phyloP scores from a whole-genome alignment of 1,140 invertebrate species.

The Popillia japonica region DNA sequence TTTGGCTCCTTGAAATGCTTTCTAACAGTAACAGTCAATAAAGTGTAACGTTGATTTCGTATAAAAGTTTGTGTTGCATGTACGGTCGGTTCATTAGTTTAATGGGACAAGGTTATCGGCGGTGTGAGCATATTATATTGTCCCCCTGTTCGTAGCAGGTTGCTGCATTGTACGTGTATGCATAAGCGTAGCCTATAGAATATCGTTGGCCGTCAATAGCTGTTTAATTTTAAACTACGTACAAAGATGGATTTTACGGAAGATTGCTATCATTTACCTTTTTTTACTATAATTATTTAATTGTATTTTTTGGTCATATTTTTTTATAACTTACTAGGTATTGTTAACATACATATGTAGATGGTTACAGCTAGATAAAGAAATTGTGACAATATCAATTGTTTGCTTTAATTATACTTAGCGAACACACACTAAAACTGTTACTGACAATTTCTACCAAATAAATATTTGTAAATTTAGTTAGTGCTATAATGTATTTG shows the following conservation, averaged over 20 bases:
- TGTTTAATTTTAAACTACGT: not conserved
- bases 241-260: not conserved
- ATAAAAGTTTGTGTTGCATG: constrained; percentile 26
- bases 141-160: not conserved
- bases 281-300: no score
- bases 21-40: not conserved
- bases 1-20: not conserved
- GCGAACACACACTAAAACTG: no score
- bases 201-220: not conserved
- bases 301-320: no score
- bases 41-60: constrained; percentile 23
- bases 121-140: constrained; percentile 4
- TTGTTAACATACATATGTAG: no score
- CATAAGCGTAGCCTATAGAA: not conserved
- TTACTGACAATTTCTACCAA: not conserved
- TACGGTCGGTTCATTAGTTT: constrained; percentile 13
- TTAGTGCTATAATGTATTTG: no score
- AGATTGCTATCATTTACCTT: no score
- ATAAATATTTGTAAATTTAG: not conserved
- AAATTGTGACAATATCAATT: not conserved
- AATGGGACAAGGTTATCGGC: constrained; percentile 23
- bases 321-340: no score
- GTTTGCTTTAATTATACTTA: not conserved
- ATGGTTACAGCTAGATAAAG: no score
- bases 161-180: not conserved